Base-by-base conservation (phyloP, 2,797 vertebrate species). In the Channallabes apus region DNA sequence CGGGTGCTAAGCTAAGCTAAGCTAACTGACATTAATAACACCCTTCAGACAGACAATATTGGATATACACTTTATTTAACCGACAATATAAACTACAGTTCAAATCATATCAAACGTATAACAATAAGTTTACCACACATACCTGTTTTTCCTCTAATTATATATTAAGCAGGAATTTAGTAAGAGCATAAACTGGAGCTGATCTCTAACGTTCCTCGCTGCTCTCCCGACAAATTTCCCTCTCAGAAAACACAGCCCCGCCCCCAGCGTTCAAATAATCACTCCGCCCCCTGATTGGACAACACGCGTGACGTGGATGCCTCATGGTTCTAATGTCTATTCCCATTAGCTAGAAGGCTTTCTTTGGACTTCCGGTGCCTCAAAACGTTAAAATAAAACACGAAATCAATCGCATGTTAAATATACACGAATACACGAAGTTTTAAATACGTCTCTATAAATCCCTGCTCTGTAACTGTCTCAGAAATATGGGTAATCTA, bases 261-360 rank as follows among this genome's bases (percentile, higher is more conserved):
- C 75, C 81, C 51, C 82, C 32, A 7, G 12, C 51, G 35, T 86
- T 86, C 85, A 86, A 86, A 86, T 68, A 0, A 58, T n/a, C 11
- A 84, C 73, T 7, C 17, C 77, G 24, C 24, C 18, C 32, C 17
- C 69, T 75, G 1, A 86, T 86, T 86, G 82, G 85, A 41, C 82
- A 27, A 38, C 8, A 24, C 4, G 6, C 27, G 6, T 2, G 46
- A 2, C 15, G 27, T 0, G 27, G 1, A 29, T 0, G 1, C 4
- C 46, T 32, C 8, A 24, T 41, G 56, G 3, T 3, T 64, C 27
- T 18, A 83, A 86, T 4, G 0, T 56, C 58, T 14, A 56, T 35
- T 54, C 11, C 18, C 46, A 83, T 64, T 80, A 75, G 67, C 29
- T 72, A 14, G 6, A 15, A 17, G 1, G 15, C 11, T 27, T 62